These are phyloP conservation scores for Sphaerodactylus townsendi DNA, from an alignment of 2,113 vertebrate genomes.

Conservation along the genomic window DNA sequence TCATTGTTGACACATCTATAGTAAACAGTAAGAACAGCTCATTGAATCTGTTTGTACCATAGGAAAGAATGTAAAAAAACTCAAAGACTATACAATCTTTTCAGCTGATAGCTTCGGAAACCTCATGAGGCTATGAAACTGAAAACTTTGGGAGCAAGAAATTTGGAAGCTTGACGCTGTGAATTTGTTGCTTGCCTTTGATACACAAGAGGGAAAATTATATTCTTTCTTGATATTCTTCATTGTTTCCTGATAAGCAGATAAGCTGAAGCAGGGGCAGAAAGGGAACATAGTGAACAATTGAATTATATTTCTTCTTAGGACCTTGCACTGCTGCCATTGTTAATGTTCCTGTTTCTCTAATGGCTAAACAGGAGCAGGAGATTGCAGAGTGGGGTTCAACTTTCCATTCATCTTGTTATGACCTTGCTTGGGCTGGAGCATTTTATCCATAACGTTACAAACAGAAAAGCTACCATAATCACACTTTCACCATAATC, in stretches of 20 bases:
- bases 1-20: background rate
- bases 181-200: slow-evolving; percentile 53
- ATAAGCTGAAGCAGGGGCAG: background rate
- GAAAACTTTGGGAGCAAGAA: slow-evolving; percentile 30
- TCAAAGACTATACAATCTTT: slow-evolving; percentile 40
- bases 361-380: slow-evolving; percentile 4
- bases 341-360: slow-evolving; percentile 2
- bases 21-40: slow-evolving; percentile 34
- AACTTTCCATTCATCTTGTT: background rate
- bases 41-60: slow-evolving; percentile 21
- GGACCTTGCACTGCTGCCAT: slow-evolving; percentile 8
- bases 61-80: slow-evolving; percentile 41
- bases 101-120: slow-evolving; percentile 19
- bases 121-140: slow-evolving; percentile 38
- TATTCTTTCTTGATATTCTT: background rate
- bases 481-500: slow-evolving; percentile 5
- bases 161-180: slow-evolving; percentile 43
- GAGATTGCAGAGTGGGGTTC: background rate
- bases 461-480: background rate
- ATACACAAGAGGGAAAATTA: slow-evolving; percentile 54
- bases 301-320: slow-evolving; percentile 27
- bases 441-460: background rate
- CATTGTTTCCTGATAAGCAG: slow-evolving; percentile 8
- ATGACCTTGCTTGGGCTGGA: slow-evolving; percentile 36
- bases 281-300: slow-evolving; percentile 31